Percentiles rank a stretch among this genome's conserved stretches.
phyloP scores from a whole-genome alignment of 2,797 vertebrate species.

The Loris lydekkerianus region DNA sequence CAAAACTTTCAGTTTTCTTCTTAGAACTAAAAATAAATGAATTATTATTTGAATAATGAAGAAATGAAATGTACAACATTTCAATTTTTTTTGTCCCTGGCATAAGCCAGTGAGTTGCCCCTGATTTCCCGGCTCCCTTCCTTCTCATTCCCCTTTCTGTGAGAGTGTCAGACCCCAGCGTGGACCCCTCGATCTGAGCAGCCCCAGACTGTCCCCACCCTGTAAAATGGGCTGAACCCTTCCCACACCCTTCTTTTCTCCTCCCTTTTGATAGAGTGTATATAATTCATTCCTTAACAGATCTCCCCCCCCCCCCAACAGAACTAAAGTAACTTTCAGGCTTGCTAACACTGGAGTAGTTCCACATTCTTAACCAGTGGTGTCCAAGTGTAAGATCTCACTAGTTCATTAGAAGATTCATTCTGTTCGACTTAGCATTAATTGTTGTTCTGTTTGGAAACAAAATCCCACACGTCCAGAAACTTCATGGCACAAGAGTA shows the following conservation, averaged over 20 bases:
- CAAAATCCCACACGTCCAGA: not conserved
- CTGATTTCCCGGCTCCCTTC: not conserved
- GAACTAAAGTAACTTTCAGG: slow-evolving; percentile 45
- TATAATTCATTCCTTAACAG: slow-evolving; percentile 53
- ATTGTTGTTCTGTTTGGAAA: slow-evolving; percentile 20
- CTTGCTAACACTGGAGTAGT: slow-evolving; percentile 11
- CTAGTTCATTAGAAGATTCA: not conserved
- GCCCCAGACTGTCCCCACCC: not conserved
- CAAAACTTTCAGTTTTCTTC: not conserved
- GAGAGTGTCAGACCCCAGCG: not conserved
- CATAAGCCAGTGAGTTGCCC: not conserved
- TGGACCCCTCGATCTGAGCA: not conserved
- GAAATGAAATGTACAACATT: not conserved
- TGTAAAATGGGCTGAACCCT: not conserved
- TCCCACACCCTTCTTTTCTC: not conserved
- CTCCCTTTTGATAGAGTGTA: not conserved
- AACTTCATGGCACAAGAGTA: not conserved
- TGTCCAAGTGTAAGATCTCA: slow-evolving; percentile 26
- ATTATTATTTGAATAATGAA: slow-evolving; percentile 31
- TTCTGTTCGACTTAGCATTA: not conserved
- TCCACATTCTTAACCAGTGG: slow-evolving; percentile 28
- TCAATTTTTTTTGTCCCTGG: not conserved
- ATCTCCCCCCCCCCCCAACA: not conserved
- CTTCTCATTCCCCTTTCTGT: not conserved
- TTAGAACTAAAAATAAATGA: slow-evolving; percentile 12